These are phyloP conservation scores for Bradypodion pumilum DNA, from an alignment of 2,797 vertebrate genomes.

Conservation along the genomic window DNA sequence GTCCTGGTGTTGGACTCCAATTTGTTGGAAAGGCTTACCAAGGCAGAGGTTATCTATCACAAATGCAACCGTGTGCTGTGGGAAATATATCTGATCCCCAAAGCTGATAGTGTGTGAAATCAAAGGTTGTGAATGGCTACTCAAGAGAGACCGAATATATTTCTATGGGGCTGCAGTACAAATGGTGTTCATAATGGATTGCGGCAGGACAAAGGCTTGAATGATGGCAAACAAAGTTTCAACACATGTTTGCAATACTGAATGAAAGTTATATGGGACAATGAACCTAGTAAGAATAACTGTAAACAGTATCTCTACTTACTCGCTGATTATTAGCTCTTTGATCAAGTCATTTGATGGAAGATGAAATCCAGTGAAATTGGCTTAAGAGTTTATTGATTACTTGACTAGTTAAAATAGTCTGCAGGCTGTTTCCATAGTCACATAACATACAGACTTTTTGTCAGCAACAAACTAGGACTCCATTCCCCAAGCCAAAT, in stretches of 20 bases:
- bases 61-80: slow-evolving; percentile 56
- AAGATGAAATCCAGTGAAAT: slow-evolving; percentile 36
- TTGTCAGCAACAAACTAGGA: neutral
- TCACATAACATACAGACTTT: neutral
- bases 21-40: slow-evolving; percentile 52
- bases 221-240: slow-evolving; percentile 47
- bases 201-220: slow-evolving; percentile 58
- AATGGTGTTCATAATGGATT: slow-evolving; percentile 61
- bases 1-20: slow-evolving; percentile 59
- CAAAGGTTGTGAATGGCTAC: slow-evolving; percentile 64
- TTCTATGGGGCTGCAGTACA: slow-evolving; percentile 57
- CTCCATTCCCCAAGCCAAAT: neutral
- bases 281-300: slow-evolving; percentile 13
- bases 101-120: slow-evolving; percentile 70
- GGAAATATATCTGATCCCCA: slow-evolving; percentile 70
- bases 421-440: neutral
- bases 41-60: slow-evolving; percentile 71
- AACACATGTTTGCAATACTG: slow-evolving; percentile 22
- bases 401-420: slow-evolving; percentile 9
- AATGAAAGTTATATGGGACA: slow-evolving; percentile 31
- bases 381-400: slow-evolving; percentile 20
- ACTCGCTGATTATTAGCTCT: slow-evolving; percentile 39
- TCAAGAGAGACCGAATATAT: slow-evolving; percentile 64
- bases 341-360: slow-evolving; percentile 38
- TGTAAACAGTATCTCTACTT: slow-evolving; percentile 27